Evolutionary conservation across 1,140 invertebrate species (phyloP).

Genomic region (Ridgeia piscesae): DNA sequence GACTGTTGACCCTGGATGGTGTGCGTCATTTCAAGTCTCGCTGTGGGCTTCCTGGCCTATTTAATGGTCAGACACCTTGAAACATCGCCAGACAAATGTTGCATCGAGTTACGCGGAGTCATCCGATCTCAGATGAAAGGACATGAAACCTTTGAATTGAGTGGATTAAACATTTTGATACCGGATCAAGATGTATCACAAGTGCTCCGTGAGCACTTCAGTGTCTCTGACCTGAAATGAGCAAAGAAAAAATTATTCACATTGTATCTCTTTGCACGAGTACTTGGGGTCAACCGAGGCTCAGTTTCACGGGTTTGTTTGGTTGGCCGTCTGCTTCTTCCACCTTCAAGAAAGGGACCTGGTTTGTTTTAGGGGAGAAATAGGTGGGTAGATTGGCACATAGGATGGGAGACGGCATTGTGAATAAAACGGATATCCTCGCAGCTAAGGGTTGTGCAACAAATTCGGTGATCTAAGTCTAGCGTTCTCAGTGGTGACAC

Average conservation of each 20-base stretch:
- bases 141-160: neutral
- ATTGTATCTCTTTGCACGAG: neutral
- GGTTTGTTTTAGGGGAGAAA: neutral
- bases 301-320: neutral
- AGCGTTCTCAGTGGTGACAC: too few species aligned
- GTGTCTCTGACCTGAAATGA: neutral
- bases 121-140: neutral
- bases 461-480: too few species aligned
- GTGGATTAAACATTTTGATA: conserved; percentile 1
- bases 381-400: neutral
- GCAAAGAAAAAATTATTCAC: neutral
- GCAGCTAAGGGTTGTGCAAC: too few species aligned
- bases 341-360: neutral
- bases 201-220: neutral
- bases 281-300: neutral
- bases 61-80: neutral
- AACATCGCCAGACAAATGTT: neutral
- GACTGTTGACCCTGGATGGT: neutral
- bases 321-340: neutral
- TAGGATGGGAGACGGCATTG: too few species aligned
- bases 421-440: too few species aligned
- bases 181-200: neutral
- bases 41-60: neutral
- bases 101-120: neutral
- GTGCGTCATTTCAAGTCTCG: neutral